phyloP scores from a whole-genome alignment of 2,888 invertebrate species.

The Drosophila paranaensis region DNA sequence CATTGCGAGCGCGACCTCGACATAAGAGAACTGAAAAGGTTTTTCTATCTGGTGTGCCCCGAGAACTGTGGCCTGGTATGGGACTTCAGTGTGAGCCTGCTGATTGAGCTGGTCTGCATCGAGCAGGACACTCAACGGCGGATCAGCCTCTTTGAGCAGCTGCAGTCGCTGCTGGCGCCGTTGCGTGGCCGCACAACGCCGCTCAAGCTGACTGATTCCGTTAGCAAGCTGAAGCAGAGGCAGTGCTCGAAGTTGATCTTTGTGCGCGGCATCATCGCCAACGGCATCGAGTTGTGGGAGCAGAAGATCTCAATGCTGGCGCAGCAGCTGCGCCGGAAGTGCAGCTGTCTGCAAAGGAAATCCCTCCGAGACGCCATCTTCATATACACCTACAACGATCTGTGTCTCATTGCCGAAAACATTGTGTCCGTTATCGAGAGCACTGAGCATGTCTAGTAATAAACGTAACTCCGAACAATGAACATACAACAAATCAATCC shows the following conservation, averaged over 20 bases:
- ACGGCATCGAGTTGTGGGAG: constrained; percentile 70
- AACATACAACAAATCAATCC: neutral
- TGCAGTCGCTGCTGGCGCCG: constrained; percentile 24
- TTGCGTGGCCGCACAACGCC: constrained; percentile 23
- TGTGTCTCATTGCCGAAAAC: constrained; percentile 72
- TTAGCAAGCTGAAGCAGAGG: constrained; percentile 43
- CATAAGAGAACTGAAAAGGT: constrained; percentile 25
- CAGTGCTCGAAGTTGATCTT: constrained; percentile 47
- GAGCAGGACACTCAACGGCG: constrained; percentile 15
- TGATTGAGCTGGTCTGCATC: constrained; percentile 43
- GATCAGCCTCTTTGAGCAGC: constrained; percentile 25
- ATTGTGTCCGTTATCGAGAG: constrained; percentile 78
- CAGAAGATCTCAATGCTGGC: constrained; percentile 44
- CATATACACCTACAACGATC: constrained; percentile 62
- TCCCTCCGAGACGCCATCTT: constrained; percentile 66
- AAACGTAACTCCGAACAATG: neutral
- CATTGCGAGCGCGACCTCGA: constrained; percentile 41
- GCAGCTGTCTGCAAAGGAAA: constrained; percentile 34
- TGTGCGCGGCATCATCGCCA: constrained; percentile 69
- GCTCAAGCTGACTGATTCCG: constrained; percentile 8
- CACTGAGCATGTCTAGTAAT: constrained; percentile 42
- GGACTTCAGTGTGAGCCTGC: constrained; percentile 54
- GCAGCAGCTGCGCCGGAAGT: constrained; percentile 29
- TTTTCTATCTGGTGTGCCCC: constrained; percentile 31
- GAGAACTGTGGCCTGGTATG: constrained; percentile 19